These are phyloP conservation scores for Lepidurus arcticus DNA, from an alignment of 1,140 invertebrate genomes.

Conservation along the genomic window DNA sequence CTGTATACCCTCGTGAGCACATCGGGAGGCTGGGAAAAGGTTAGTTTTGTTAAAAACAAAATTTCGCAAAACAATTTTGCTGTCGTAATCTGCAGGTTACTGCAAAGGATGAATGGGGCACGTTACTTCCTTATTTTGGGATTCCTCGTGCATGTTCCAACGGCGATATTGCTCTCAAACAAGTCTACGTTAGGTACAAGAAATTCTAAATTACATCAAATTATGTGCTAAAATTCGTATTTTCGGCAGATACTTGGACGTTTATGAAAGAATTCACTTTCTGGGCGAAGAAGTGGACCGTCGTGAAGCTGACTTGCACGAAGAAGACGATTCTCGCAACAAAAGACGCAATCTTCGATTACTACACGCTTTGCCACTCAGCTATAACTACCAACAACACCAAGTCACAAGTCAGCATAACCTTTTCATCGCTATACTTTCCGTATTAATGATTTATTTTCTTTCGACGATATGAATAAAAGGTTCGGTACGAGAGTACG, in stretches of 20 bases:
- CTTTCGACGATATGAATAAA: conserved; percentile 40
- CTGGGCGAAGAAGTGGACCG: conserved; percentile 71
- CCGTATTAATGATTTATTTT: conserved; percentile 32
- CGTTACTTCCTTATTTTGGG: conserved; percentile 66
- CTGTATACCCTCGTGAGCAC: conserved; percentile 85
- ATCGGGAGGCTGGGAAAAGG: conserved; percentile 86
- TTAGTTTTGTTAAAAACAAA: conserved; percentile 49
- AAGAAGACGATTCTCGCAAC: conserved; percentile 67
- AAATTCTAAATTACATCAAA: neutral
- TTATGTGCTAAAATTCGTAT: neutral
- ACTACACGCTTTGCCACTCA: conserved; percentile 65
- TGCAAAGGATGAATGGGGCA: conserved; percentile 75
- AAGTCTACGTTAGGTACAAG: conserved; percentile 78
- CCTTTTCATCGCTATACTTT: conserved; percentile 23
- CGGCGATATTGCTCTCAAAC: conserved; percentile 75
- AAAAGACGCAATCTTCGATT: conserved; percentile 60
- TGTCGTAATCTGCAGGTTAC: conserved; percentile 63
- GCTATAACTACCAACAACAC: conserved; percentile 78
- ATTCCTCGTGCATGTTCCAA: conserved; percentile 76
- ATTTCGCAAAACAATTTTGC: neutral
- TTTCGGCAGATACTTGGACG: conserved; percentile 62
- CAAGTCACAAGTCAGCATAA: conserved; percentile 58
- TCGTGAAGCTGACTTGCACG: conserved; percentile 60
- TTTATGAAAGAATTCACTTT: conserved; percentile 78
- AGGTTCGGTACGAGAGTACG: conserved; percentile 59